Evolutionary conservation across 2,797 vertebrate species (phyloP).

Genomic region (Pelodytes ibericus): DNA sequence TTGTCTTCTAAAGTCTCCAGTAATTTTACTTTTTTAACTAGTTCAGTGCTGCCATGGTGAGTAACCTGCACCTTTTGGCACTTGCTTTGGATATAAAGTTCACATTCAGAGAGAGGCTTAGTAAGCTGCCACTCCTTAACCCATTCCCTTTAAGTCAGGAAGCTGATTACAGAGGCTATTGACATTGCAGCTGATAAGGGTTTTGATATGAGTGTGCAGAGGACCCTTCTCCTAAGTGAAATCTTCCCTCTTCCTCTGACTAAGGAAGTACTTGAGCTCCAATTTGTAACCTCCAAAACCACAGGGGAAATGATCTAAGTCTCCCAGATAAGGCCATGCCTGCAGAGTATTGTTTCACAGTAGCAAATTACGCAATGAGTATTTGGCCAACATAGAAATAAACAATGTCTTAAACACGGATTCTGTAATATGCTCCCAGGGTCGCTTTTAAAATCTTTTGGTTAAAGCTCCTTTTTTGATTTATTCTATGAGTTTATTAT

Average conservation of each 20-base stretch:
- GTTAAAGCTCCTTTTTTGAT: no score
- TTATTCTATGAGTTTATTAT: no score
- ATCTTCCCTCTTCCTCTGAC: slow-evolving; percentile 16
- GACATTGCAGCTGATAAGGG: slow-evolving; percentile 20
- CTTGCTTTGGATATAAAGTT: no score
- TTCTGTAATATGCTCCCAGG: neutral
- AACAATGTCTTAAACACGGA: neutral
- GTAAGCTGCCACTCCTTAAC: no score
- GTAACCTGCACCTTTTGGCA: no score
- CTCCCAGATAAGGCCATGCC: neutral
- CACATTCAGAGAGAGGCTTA: no score
- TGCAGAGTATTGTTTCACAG: neutral
- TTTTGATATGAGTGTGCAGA: neutral
- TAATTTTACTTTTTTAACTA: no score
- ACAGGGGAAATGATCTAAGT: neutral
- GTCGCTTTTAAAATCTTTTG: no score
- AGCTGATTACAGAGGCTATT: neutral
- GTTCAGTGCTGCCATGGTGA: no score
- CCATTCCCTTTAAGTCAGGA: no score
- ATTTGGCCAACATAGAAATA: neutral
- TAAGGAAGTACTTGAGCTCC: slow-evolving; percentile 28
- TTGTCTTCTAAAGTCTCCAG: no score
- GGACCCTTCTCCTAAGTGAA: no score
- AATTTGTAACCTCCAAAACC: slow-evolving; percentile 11
- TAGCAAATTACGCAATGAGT: neutral